phyloP scores from a whole-genome alignment of 2,888 invertebrate species.

The Acanthopleura granulata region DNA sequence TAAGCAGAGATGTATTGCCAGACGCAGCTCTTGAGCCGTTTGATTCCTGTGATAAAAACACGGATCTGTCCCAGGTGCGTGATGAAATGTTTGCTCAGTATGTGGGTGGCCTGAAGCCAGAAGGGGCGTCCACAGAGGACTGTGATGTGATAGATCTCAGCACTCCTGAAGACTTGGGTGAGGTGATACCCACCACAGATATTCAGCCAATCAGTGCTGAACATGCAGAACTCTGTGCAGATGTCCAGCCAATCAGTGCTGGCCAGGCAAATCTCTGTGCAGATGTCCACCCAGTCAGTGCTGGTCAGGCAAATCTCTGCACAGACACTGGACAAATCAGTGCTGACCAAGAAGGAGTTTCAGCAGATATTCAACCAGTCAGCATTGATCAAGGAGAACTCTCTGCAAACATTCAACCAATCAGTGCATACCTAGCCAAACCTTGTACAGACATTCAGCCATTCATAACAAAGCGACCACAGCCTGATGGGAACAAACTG shows the following conservation, averaged over 20 bases:
- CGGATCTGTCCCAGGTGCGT: background rate
- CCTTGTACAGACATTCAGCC: no score
- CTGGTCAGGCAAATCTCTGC: background rate
- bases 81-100: slow-evolving; percentile 1
- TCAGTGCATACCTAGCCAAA: no score
- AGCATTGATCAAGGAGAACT: no score
- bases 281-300: background rate
- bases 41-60: background rate
- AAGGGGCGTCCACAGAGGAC: background rate
- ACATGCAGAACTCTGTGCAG: background rate
- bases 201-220: background rate
- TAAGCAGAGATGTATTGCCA: no score
- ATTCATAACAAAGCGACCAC: no score
- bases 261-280: background rate
- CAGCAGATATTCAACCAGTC: no score
- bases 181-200: background rate
- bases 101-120: background rate
- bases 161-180: background rate
- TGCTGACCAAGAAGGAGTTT: no score
- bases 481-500: no score
- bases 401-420: no score
- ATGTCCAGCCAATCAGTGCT: background rate
- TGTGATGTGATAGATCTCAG: background rate
- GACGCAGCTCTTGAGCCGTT: no score
- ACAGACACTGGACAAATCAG: background rate